Evolutionary conservation across 2,797 vertebrate species (phyloP), one percentile per base, ranked within the genome.

Genomic region (Remorina albescens): DNA sequence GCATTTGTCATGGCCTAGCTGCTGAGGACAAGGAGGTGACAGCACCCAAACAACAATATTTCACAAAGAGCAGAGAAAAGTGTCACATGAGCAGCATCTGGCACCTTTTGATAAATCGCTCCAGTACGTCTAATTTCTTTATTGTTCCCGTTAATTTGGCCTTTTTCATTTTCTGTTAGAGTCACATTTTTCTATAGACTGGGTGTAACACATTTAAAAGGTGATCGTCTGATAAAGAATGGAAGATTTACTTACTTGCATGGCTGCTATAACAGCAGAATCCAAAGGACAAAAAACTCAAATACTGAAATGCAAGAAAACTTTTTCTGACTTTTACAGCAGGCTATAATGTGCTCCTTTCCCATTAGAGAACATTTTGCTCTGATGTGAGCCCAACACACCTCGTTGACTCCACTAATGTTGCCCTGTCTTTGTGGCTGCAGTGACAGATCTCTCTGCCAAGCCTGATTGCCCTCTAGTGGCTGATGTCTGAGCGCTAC

Each of bases 1-100:
- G 53, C 82, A 91, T 90, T 91, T 88, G 82, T 91, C 89, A 90
- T 63, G 64, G 71, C 71, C 69, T 71, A 61, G 78, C 64, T 73
- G 54, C 64, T 80, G 67, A 78, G 73, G 71, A 67, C 51, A 78
- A 83, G 77, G 84, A 71, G 67, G 70, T 67, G 70, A 82, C 76
- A 57, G 75, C 74, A 56, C 42, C 64, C 41, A 49, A 76, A 78
- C 60, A 74, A 61, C 69, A 82, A 74, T 80, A 46, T 69, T 79
- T 76, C 77, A 80, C 75, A 70, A 61, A 81, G 56, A 50, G 72
- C 57, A 28, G 44, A 58, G 73, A 53, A 84, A 86, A 80, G 68
- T 82, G 80, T 85, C 66, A 69, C 19, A 6, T 74, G 67, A 71
- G 67, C 49, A 61, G 68, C 51, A 39, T 74, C 66, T 47, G 53